Evolutionary conservation across 2,888 invertebrate genomes (phyloP).

Genomic region (Melangyna quadrimaculata): DNA sequence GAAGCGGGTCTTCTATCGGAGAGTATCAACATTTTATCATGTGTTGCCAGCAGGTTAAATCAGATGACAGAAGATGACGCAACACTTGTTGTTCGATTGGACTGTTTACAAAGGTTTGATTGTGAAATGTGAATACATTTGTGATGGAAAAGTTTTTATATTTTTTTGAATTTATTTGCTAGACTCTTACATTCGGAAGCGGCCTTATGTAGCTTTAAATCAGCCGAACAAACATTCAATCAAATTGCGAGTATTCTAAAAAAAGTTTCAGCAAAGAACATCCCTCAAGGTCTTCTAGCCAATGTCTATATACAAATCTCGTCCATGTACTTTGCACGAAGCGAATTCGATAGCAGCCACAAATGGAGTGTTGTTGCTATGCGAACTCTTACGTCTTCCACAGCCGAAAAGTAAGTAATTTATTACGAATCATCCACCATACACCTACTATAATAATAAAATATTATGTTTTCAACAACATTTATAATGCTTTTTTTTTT

Average conservation of each 20-base stretch:
- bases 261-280: conserved; percentile 80
- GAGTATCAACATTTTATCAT: conserved; percentile 87
- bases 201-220: conserved; percentile 89
- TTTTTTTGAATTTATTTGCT: background rate
- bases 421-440: background rate
- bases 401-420: conserved; percentile 83
- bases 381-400: conserved; percentile 84
- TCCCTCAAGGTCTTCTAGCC: conserved; percentile 83
- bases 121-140: background rate
- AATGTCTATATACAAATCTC: conserved; percentile 92
- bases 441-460: too few species aligned
- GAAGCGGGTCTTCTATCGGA: conserved; percentile 94
- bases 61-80: conserved; percentile 82
- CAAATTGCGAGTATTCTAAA: conserved; percentile 83
- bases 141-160: background rate
- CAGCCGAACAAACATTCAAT: conserved; percentile 87
- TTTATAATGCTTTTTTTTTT: conserved; percentile 18
- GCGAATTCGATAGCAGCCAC: conserved; percentile 91
- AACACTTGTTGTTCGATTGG: conserved; percentile 86
- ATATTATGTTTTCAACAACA: background rate
- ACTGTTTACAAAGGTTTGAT: conserved; percentile 91
- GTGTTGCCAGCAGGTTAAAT: conserved; percentile 86
- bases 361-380: conserved; percentile 91
- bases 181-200: conserved; percentile 93
- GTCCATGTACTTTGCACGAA: conserved; percentile 90